These are phyloP conservation scores for Brachyptera risi DNA, from an alignment of 2,888 invertebrate species.

Conservation along the genomic window DNA sequence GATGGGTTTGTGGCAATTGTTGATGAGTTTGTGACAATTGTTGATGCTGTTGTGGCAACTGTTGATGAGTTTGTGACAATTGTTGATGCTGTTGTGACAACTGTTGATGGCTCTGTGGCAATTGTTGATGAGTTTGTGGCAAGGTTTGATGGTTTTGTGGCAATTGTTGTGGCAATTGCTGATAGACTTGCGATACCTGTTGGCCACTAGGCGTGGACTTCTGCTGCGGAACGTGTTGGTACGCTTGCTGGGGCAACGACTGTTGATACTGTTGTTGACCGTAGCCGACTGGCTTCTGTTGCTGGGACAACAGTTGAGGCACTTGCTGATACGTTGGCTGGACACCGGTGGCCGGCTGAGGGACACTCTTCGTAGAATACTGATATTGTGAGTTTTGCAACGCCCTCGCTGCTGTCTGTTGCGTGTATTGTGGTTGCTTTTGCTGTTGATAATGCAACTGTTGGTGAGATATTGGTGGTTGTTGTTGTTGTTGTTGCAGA, in stretches of 20 bases:
- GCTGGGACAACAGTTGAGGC: conserved; percentile 33
- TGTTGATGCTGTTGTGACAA: conserved; percentile 6
- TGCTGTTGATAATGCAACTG: not conserved
- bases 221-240: conserved; percentile 13
- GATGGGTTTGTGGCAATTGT: not conserved
- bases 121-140: conserved; percentile 1
- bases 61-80: conserved; percentile 1
- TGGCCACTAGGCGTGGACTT: conserved; percentile 41
- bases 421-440: not conserved
- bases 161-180: conserved; percentile 35
- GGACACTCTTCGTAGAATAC: conserved; percentile 2
- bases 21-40: not conserved
- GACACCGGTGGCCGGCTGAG: not conserved
- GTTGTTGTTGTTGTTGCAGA: conserved; percentile 17
- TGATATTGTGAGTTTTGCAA: not conserved
- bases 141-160: conserved; percentile 37
- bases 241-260: not conserved
- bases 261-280: not conserved
- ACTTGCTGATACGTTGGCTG: conserved; percentile 39
- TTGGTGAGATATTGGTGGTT: not conserved
- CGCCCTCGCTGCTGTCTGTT: conserved; percentile 12
- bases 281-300: not conserved
- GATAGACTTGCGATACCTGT: conserved; percentile 36
- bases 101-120: conserved; percentile 3
- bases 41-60: not conserved